Conservation (phyloP, 2,797 vertebrate species). For the Merluccius polli region DNA sequence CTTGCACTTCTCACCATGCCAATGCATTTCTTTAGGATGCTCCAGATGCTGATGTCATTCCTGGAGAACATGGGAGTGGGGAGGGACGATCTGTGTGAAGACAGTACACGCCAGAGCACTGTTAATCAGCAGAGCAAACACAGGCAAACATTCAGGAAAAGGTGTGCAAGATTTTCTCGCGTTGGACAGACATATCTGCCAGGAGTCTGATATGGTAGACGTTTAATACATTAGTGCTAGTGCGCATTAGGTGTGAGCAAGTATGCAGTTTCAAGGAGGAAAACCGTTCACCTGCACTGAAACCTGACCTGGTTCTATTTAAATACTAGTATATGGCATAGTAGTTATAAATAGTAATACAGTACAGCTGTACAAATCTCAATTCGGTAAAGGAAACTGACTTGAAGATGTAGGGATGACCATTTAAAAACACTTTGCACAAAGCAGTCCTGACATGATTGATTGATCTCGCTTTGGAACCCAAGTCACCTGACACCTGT, state of each 20-base stretch:
- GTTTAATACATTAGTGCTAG: background rate
- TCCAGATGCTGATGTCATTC: conserved; percentile 98
- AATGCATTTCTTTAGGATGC: conserved; percentile 97
- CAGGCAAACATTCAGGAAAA: background rate
- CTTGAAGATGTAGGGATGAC: background rate
- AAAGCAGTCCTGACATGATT: conserved; percentile 11
- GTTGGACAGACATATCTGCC: background rate
- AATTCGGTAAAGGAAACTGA: background rate
- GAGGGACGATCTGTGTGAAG: conserved; percentile 78
- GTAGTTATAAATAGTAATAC: background rate
- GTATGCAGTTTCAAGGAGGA: background rate
- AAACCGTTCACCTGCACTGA: background rate
- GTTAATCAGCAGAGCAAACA: background rate
- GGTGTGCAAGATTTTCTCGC: background rate
- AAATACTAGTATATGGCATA: background rate
- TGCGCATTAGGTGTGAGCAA: background rate
- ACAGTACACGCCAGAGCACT: background rate
- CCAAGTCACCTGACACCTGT: conserved; percentile 56
- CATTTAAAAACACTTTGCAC: conserved; percentile 16
- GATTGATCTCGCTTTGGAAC: conserved; percentile 41
- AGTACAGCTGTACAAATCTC: background rate
- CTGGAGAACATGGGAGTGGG: conserved; percentile 96
- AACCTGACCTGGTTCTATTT: background rate
- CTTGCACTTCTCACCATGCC: conserved; percentile 86
- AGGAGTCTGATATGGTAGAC: background rate